Evolutionary conservation across 2,113 vertebrate species (phyloP), one percentile per base, ranked within the genome.

Genomic region (Synodontis membranacea): DNA sequence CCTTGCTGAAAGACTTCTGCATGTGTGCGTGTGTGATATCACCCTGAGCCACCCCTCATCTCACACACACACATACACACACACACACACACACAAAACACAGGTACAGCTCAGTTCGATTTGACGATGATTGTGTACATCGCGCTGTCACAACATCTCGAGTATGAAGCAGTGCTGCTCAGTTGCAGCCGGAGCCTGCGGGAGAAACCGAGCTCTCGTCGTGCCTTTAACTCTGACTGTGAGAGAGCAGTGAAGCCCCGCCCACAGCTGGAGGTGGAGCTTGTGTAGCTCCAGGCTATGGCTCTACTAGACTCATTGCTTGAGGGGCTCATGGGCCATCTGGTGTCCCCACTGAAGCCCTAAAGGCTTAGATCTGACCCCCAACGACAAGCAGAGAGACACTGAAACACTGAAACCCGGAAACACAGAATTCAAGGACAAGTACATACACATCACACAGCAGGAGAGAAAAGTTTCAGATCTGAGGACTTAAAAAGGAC

Each of bases 41-140:
- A 90, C 92, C 93, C 91, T 91, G 88, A 86, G 87, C 91, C 85
- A 88, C 83, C 91, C 92, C 91, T 91, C 89, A 50, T 50, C 34
- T 66, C 64, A 91, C 83, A 84, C 46, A 79, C 78, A 68, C 80
- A 92, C 94, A 88, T 89, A 87, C 91, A 92, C 92, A 92, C 86
- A 89, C 91, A 91, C 58, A 81, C 62, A 70, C 76, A 86, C 85
- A 91, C 83, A 75, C 15, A 56, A 64, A 81, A 86, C 79, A 60
- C 79, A 86, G 80, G 85, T 86, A 82, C 85, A 82, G 50, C 91
- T 91, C 91, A 89, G 91, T 93, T 94, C 92, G 74, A 68, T 94
- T 94, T 93, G 93, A 94, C 92, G 92, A 93, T 93, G 89, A 93
- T 95, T 91, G 92, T 89, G 90, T 93, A 93, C 93, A 93, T 92